Conservation (phyloP, 2,888 invertebrate species). For the Glyphotaelius pellucidus region DNA sequence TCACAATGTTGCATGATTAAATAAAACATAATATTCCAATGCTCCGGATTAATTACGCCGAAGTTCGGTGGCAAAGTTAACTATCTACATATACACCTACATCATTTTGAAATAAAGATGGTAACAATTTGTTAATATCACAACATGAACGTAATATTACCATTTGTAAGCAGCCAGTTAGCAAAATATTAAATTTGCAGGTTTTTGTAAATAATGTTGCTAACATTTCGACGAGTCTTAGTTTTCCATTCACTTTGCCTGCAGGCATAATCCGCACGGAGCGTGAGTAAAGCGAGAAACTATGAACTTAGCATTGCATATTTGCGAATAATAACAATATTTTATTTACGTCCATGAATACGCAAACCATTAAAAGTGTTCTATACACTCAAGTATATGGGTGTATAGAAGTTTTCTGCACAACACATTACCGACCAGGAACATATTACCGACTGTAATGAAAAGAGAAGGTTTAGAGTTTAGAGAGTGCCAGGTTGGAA, state of each 20-base stretch:
- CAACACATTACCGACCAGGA: neutral
- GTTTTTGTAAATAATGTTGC: neutral
- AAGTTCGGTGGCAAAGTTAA: too few species aligned
- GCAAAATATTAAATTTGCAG: neutral
- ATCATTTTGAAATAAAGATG: too few species aligned
- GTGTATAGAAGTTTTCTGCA: neutral
- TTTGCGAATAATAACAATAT: neutral
- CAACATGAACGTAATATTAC: too few species aligned
- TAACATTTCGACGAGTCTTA: neutral
- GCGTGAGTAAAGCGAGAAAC: neutral
- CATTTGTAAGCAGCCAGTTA: neutral
- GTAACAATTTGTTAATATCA: too few species aligned
- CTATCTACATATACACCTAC: too few species aligned
- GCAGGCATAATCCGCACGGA: neutral
- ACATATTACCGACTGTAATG: neutral
- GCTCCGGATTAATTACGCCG: too few species aligned
- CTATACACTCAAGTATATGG: neutral
- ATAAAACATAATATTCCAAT: too few species aligned
- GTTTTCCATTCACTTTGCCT: neutral
- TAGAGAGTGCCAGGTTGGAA: conserved; percentile 1
- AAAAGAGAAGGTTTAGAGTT: neutral
- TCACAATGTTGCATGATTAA: too few species aligned
- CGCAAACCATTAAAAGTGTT: neutral
- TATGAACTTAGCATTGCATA: neutral
- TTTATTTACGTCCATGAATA: neutral